Evolutionary conservation across 2,113 vertebrate genomes (phyloP).

Genomic region (Reinhardtius hippoglossoides): DNA sequence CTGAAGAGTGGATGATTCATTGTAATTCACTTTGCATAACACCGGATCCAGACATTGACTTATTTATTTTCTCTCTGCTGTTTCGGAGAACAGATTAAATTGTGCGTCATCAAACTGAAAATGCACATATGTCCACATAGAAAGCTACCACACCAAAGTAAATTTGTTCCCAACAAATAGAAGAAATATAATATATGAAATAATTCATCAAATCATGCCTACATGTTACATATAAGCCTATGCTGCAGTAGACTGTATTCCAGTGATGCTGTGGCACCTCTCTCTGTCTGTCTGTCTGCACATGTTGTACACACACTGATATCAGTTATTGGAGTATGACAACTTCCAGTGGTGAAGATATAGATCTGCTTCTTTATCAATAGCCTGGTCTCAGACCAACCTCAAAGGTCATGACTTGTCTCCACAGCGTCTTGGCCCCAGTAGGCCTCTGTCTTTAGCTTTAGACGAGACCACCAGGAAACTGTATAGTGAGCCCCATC

Average conservation of each 20-base stretch:
- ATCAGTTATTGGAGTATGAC: constrained; percentile 74
- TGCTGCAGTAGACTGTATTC: not conserved
- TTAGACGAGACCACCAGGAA: constrained; percentile 59
- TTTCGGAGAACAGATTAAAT: constrained; percentile 17
- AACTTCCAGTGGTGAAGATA: constrained; percentile 74
- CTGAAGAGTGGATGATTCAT: not conserved
- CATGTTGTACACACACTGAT: constrained; percentile 22
- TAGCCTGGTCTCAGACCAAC: constrained; percentile 69
- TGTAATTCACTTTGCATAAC: constrained; percentile 9
- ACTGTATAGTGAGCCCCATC: constrained; percentile 69
- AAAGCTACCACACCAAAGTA: not conserved
- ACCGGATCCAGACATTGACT: not conserved
- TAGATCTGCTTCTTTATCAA: constrained; percentile 70
- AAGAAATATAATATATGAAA: not conserved
- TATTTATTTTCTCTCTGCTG: constrained; percentile 1
- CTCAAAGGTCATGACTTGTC: constrained; percentile 76
- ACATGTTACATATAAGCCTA: too few relatives aligned
- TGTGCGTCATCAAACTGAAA: not conserved
- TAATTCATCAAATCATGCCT: too few relatives aligned
- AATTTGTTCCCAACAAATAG: not conserved
- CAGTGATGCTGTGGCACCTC: constrained; percentile 1
- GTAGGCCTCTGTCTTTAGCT: constrained; percentile 52
- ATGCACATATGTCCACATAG: too few relatives aligned
- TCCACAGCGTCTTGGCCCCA: constrained; percentile 65
- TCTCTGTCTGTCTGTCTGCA: constrained; percentile 12